Conservation (phyloP, 2,797 vertebrate genomes). For the Antennarius maculatus region DNA sequence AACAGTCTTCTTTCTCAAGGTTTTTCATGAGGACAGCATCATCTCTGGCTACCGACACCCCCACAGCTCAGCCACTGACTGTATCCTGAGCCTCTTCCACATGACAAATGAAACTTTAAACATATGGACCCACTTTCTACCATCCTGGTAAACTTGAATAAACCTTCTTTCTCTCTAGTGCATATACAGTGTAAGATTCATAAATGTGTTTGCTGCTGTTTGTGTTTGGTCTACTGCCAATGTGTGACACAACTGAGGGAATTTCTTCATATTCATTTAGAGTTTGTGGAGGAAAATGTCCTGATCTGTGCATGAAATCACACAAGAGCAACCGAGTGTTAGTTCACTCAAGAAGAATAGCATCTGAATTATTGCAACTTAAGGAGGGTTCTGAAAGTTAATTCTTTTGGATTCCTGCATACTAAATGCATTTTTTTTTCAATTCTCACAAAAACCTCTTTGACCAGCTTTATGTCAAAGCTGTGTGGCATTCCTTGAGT, state of each 20-base stretch:
- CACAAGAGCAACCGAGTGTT: neutral
- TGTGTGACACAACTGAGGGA: neutral
- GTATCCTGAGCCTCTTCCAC: slow-evolving; percentile 92
- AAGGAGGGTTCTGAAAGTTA: too few relatives aligned
- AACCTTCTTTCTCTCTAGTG: neutral
- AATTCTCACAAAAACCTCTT: neutral
- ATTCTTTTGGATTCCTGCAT: too few relatives aligned
- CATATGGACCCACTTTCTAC: slow-evolving; percentile 95
- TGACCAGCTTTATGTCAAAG: too few relatives aligned
- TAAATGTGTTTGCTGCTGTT: neutral
- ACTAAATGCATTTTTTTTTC: too few relatives aligned
- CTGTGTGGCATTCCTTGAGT: slow-evolving; percentile 6
- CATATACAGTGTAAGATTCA: neutral
- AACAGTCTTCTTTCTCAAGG: slow-evolving; percentile 69
- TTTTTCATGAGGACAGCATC: slow-evolving; percentile 92
- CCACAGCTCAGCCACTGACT: slow-evolving; percentile 87
- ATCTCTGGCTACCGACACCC: slow-evolving; percentile 93
- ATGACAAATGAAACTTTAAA: slow-evolving; percentile 97
- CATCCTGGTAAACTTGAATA: slow-evolving; percentile 84
- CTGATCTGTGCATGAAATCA: neutral
- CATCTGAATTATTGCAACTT: neutral
- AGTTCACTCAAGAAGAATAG: neutral
- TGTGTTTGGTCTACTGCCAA: neutral
- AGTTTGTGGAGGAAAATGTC: neutral
- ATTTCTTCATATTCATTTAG: neutral